phyloP scores from a whole-genome alignment of 1,140 invertebrate genomes.

The Drosophila bocki region DNA sequence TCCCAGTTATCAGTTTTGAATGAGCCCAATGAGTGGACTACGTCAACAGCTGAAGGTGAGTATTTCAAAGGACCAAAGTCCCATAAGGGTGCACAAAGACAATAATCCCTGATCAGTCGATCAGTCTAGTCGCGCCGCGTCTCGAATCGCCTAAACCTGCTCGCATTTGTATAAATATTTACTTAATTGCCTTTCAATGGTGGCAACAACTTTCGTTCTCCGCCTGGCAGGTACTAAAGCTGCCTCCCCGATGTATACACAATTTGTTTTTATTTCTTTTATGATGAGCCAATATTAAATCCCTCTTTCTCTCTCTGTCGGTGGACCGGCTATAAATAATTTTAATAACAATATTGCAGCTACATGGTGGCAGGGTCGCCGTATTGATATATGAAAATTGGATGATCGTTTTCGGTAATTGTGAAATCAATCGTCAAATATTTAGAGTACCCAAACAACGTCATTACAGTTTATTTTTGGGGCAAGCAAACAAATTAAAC shows the following conservation, averaged over 20 bases:
- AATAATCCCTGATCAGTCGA: slow-evolving; percentile 11
- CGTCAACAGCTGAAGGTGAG: slow-evolving; percentile 83
- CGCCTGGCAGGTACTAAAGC: slow-evolving; percentile 43
- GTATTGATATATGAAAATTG: slow-evolving; percentile 21
- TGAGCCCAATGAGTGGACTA: slow-evolving; percentile 84
- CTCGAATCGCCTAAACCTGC: slow-evolving; percentile 17
- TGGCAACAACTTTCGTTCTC: slow-evolving; percentile 43
- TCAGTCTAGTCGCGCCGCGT: background rate
- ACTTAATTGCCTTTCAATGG: slow-evolving; percentile 58
- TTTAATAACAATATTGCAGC: slow-evolving; percentile 55
- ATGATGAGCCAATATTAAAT: slow-evolving; percentile 59
- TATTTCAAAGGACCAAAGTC: slow-evolving; percentile 12
- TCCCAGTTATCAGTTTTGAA: slow-evolving; percentile 59
- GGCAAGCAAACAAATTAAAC: slow-evolving; percentile 3
- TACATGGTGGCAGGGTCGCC: slow-evolving; percentile 40
- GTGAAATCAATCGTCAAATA: slow-evolving; percentile 25
- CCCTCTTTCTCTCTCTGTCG: background rate
- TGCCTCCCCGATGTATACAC: slow-evolving; percentile 33
- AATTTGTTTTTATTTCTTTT: slow-evolving; percentile 50
- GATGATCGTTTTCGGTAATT: slow-evolving; percentile 27
- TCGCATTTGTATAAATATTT: slow-evolving; percentile 75
- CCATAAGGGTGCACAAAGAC: background rate
- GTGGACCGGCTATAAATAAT: slow-evolving; percentile 53
- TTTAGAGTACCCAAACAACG: slow-evolving; percentile 13
- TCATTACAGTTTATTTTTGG: slow-evolving; percentile 18